Evolutionary conservation across 92 coral and sea anemone genomes (phyloP).

Genomic region (Bergia sp.): DNA sequence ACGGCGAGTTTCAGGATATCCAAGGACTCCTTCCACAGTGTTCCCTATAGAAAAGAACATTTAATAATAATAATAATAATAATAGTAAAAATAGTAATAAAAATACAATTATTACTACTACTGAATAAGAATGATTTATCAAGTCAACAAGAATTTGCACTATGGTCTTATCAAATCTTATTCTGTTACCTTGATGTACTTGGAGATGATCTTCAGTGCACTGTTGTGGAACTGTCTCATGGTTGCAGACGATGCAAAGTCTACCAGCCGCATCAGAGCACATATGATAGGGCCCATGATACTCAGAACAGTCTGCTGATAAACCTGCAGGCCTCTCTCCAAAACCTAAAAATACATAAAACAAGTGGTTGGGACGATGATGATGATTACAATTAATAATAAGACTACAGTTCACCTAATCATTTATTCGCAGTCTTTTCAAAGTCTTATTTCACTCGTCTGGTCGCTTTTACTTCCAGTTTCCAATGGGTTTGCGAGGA

Average conservation of each 20-base stretch:
- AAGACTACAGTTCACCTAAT: no score
- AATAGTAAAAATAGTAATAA: background rate
- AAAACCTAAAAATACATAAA: conserved; percentile 64
- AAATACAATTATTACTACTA: background rate
- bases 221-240: conserved; percentile 91
- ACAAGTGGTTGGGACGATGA: background rate
- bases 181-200: conserved; percentile 84
- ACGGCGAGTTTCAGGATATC: conserved; percentile 94
- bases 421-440: no score
- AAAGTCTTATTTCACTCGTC: no score
- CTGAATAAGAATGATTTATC: background rate
- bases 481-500: background rate
- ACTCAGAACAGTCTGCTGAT: conserved; percentile 86
- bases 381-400: background rate
- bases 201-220: conserved; percentile 83
- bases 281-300: conserved; percentile 53
- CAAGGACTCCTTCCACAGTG: conserved; percentile 93
- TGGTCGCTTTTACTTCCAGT: background rate
- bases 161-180: background rate
- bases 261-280: conserved; percentile 83
- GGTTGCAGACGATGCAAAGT: conserved; percentile 78
- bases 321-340: conserved; percentile 85
- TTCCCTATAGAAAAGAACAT: conserved; percentile 65
- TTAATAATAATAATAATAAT: background rate
- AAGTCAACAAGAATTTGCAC: background rate